A percentile compares a stretch with the other conserved stretches of the same genome.
phyloP scores from a whole-genome alignment of 2,113 vertebrate species.

The Oxygymnocypris stewartii region DNA sequence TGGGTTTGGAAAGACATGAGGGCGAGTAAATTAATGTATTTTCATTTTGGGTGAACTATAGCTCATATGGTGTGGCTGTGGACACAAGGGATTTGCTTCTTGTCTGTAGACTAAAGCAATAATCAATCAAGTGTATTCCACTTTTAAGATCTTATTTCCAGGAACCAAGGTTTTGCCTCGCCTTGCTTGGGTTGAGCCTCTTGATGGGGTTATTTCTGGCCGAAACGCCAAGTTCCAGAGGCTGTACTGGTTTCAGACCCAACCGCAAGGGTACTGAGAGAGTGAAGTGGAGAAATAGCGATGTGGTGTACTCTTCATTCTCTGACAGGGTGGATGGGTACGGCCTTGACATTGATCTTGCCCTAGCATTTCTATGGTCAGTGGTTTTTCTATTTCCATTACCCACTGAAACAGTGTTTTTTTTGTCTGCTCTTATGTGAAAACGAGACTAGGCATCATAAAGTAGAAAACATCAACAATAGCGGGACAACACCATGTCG shows the following conservation, averaged over 20 bases:
- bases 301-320: background rate
- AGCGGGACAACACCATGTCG: background rate
- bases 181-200: constrained; percentile 3
- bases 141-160: constrained; percentile 39
- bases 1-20: constrained; percentile 11
- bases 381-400: constrained; percentile 34
- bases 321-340: background rate
- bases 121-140: background rate
- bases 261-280: constrained; percentile 43
- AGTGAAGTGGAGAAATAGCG: constrained; percentile 16
- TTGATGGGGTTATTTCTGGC: constrained; percentile 47
- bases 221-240: constrained; percentile 29
- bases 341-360: constrained; percentile 19
- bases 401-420: background rate
- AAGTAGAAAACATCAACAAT: background rate
- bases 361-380: constrained; percentile 25
- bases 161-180: background rate
- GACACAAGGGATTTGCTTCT: constrained; percentile 15
- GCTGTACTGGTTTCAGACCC: constrained; percentile 25
- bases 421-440: background rate
- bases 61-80: constrained; percentile 22
- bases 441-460: background rate
- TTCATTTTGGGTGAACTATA: background rate
- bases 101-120: constrained; percentile 12
- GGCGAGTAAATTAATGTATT: background rate